Conservation (phyloP, 2,113 vertebrate species). For the Megaptera novaeangliae region DNA sequence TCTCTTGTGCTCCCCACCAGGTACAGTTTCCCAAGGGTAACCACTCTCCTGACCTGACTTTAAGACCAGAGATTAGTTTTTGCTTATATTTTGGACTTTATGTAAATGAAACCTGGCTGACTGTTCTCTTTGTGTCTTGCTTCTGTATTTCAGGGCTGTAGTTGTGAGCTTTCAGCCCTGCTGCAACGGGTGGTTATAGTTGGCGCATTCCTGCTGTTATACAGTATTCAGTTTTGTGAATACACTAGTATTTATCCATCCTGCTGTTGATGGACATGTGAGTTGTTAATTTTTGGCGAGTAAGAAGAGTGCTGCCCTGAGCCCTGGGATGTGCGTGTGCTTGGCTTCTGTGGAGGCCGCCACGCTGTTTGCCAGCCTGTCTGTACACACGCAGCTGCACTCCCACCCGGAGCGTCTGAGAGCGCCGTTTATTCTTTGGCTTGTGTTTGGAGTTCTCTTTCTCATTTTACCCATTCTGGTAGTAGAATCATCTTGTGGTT, state of each 20-base stretch:
- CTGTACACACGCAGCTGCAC: neutral
- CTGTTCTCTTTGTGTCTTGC: neutral
- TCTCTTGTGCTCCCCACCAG: neutral
- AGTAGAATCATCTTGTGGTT: neutral
- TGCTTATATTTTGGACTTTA: neutral
- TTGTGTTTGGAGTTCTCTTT: neutral
- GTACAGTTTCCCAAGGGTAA: neutral
- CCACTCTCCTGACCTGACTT: neutral
- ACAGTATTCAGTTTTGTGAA: neutral
- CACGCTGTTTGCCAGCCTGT: neutral
- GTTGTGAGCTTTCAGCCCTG: neutral
- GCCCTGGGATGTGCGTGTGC: neutral
- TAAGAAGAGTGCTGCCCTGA: neutral
- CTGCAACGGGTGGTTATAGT: neutral
- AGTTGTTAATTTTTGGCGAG: neutral
- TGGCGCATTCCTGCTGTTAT: neutral
- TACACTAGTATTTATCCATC: neutral
- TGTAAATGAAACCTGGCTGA: neutral
- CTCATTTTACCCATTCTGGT: neutral
- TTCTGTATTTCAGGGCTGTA: neutral
- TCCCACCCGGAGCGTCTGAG: neutral
- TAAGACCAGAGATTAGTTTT: neutral
- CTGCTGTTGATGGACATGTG: neutral
- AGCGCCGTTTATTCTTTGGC: neutral
- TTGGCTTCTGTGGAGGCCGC: neutral